These are phyloP conservation scores for Ophiothrix spiculata DNA, from an alignment of 35 echinoderm and acorn worm genomes.

Conservation along the genomic window DNA sequence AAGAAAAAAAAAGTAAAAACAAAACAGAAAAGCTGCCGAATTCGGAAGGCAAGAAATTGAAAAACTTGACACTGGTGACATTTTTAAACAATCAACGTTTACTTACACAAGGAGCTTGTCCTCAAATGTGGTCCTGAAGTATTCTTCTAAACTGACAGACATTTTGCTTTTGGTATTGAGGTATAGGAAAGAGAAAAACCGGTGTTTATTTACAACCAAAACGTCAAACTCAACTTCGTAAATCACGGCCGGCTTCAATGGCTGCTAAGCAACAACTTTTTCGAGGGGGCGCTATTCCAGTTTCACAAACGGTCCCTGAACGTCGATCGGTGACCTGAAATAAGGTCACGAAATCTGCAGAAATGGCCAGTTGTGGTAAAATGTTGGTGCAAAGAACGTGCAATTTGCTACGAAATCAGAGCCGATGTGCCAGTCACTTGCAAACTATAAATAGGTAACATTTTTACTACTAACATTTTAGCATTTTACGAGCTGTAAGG, in stretches of 20 bases:
- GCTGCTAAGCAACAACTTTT: slow-evolving; percentile 25
- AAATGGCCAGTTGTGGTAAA: slow-evolving; percentile 14
- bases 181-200: neutral
- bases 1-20: too few relatives aligned
- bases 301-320: neutral
- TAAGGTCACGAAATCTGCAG: slow-evolving; percentile 9
- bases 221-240: neutral
- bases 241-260: neutral
- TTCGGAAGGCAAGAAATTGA: too few relatives aligned
- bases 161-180: slow-evolving; percentile 41
- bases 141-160: slow-evolving; percentile 93
- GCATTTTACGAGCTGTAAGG: neutral
- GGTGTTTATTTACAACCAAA: neutral
- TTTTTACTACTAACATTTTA: neutral
- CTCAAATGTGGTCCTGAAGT: slow-evolving; percentile 98
- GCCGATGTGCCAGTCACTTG: neutral
- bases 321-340: neutral
- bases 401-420: slow-evolving; percentile 15
- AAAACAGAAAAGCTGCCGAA: too few relatives aligned
- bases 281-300: neutral
- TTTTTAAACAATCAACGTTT: neutral
- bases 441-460: slow-evolving; percentile 8
- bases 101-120: slow-evolving; percentile 99
- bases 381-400: slow-evolving; percentile 1
- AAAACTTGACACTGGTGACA: too few relatives aligned